A percentile compares a stretch with the other conserved stretches of the same genome.
Conservation (phyloP, 2,888 invertebrate species). For the Hirtodrosophila duncani region DNA sequence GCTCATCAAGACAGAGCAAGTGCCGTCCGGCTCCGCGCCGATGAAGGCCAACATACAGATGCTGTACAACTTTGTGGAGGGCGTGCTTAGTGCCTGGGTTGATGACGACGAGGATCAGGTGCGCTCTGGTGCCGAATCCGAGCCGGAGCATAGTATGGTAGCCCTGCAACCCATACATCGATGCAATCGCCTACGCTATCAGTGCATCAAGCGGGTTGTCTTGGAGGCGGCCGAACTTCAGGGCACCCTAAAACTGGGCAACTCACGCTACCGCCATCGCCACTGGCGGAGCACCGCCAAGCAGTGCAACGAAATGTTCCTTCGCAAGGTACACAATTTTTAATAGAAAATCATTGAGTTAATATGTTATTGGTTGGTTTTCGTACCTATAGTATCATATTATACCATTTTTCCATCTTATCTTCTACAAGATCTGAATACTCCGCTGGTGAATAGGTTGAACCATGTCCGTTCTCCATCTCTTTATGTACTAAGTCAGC, state of each 20-base stretch:
- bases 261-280: constrained; percentile 86
- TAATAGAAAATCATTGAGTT: too few relatives aligned
- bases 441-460: too few relatives aligned
- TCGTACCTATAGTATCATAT: too few relatives aligned
- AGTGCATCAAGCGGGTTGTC: constrained; percentile 84
- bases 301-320: constrained; percentile 92
- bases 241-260: constrained; percentile 84
- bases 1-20: constrained; percentile 78
- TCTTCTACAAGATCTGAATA: too few relatives aligned
- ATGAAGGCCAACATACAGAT: constrained; percentile 88
- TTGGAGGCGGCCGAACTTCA: constrained; percentile 85
- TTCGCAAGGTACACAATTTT: constrained; percentile 85
- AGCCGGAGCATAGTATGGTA: constrained; percentile 83
- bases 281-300: constrained; percentile 92
- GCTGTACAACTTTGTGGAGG: constrained; percentile 89
- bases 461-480: too few relatives aligned
- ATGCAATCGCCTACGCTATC: constrained; percentile 82
- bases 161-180: constrained; percentile 77
- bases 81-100: constrained; percentile 88
- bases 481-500: too few relatives aligned
- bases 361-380: too few relatives aligned
- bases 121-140: constrained; percentile 86
- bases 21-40: constrained; percentile 78
- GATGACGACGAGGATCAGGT: constrained; percentile 82
- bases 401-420: too few relatives aligned